A percentile compares a stretch with the other conserved stretches of the same genome.
These are phyloP conservation scores for Neria commutata DNA, from an alignment of 2,888 invertebrate species.

Conservation along the genomic window DNA sequence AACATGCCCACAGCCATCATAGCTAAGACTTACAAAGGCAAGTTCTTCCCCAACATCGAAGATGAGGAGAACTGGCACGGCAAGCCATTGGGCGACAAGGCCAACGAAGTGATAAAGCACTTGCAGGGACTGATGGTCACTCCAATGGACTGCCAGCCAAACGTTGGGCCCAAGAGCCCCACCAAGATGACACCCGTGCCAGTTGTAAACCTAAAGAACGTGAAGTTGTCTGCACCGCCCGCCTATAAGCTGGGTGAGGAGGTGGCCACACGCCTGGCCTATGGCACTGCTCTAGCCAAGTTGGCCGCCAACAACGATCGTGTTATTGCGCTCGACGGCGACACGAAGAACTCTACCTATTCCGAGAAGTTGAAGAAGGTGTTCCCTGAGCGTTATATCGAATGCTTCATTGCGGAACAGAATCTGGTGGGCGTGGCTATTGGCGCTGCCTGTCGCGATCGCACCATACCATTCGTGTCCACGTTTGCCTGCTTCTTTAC, in stretches of 20 bases:
- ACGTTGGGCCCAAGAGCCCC: constrained; percentile 72
- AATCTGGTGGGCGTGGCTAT: constrained; percentile 96
- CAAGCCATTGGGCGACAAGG: constrained; percentile 87
- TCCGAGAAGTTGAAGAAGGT: constrained; percentile 87
- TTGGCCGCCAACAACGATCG: constrained; percentile 75
- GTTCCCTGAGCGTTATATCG: constrained; percentile 78
- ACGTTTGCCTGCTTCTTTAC: constrained; percentile 99
- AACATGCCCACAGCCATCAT: constrained; percentile 91
- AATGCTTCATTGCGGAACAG: constrained; percentile 99
- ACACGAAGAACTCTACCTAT: constrained; percentile 98
- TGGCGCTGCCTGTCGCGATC: constrained; percentile 90
- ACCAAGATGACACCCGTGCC: constrained; percentile 73
- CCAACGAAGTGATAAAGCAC: constrained; percentile 73
- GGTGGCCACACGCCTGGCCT: constrained; percentile 91
- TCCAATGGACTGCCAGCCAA: constrained; percentile 35
- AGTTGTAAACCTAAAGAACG: constrained; percentile 72
- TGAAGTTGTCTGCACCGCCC: constrained; percentile 80
- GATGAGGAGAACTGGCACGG: constrained; percentile 98
- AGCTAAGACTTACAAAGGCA: constrained; percentile 96
- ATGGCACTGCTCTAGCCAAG: constrained; percentile 93
- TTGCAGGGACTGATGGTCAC: constrained; percentile 65
- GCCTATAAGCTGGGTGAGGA: constrained; percentile 77
- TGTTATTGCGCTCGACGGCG: constrained; percentile 95
- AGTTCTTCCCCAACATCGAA: constrained; percentile 86
- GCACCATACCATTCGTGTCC: constrained; percentile 92